Evolutionary conservation across 23 tunicate genomes (phyloP), one percentile per base, ranked within the genome.

Genomic region (Ciona savignyi): DNA sequence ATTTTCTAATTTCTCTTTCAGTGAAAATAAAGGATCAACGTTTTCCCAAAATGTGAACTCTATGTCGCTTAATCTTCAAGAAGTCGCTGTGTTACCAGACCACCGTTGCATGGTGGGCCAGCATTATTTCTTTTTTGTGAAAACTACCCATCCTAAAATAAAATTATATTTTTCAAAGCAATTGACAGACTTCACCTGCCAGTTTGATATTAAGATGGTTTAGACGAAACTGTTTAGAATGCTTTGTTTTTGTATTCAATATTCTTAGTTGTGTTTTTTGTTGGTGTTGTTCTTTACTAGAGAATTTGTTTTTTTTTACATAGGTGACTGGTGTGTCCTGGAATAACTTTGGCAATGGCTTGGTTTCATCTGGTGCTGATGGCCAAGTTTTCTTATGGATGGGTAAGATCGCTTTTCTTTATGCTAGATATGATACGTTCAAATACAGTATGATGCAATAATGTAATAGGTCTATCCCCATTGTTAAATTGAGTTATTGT

Each of bases 311-410:
- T 49, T 49, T 49, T 11, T 49, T 49, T 49, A 11, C 15, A n/a
- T 71, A 81, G 78, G 97, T 84, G 4, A 67, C 75, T 34, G 60
- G 90, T 4, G 63, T 91, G 4, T 51, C 86, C 15, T 91, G 97
- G 97, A 91, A 91, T 63, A 81, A 79, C 6, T 74, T 84, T 1
- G 97, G 97, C 25, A 91, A 85, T 1, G 75, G 84, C 4, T 64
- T 91, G 20, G 21, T 83, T 20, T 84, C 97, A 4, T 70, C 91
- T 35, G 91, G 97, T 49, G 91, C 80, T 75, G 91, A 91, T 64
- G 97, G 97, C 19, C 83, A 76, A 34, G 83, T 91, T 25, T 65
- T 61, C 27, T 63, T 91, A 60, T 91, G 97, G 97, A 91, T 79
- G 83, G 86, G 86, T 71, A 73, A 78, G 81, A n/a, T n/a, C n/a